Conservation (phyloP, 2,888 invertebrate species). For the Drosophila seclusa region DNA sequence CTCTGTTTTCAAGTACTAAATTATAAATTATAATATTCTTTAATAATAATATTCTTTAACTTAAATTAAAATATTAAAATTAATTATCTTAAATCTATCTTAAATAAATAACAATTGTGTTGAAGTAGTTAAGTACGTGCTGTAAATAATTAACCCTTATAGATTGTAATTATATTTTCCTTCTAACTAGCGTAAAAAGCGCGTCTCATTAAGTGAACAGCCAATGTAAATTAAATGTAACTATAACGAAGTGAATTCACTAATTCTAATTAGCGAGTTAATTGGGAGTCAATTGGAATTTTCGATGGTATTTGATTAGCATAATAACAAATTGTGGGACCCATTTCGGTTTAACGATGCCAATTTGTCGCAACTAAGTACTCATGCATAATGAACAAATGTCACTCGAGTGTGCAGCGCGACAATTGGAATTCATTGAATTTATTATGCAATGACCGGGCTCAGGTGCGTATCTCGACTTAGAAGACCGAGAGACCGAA, state of each 20-base stretch:
- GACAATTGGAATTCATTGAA: constrained; percentile 44
- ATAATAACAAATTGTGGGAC: constrained; percentile 48
- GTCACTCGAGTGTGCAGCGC: constrained; percentile 19
- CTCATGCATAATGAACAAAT: constrained; percentile 60
- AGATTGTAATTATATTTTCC: background rate
- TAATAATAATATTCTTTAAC: background rate
- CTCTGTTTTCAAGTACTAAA: background rate
- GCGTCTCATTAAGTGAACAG: background rate
- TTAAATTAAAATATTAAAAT: background rate
- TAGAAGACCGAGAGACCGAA: background rate
- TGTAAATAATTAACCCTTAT: background rate
- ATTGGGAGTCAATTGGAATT: constrained; percentile 39
- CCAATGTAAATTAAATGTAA: background rate
- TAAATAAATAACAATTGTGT: background rate
- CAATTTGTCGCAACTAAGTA: constrained; percentile 40
- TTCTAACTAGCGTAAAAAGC: background rate
- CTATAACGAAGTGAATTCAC: background rate
- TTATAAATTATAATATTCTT: background rate
- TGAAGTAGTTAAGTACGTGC: background rate
- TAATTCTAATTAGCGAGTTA: constrained; percentile 41
- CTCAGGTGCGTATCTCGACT: constrained; percentile 21
- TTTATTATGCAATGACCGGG: constrained; percentile 38
- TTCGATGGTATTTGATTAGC: constrained; percentile 43
- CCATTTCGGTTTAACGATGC: constrained; percentile 28
- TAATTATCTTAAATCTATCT: background rate